Evolutionary conservation across 2,888 invertebrate genomes (phyloP), one percentile per base, ranked within the genome.

Genomic region (Odontocolon sp.): DNA sequence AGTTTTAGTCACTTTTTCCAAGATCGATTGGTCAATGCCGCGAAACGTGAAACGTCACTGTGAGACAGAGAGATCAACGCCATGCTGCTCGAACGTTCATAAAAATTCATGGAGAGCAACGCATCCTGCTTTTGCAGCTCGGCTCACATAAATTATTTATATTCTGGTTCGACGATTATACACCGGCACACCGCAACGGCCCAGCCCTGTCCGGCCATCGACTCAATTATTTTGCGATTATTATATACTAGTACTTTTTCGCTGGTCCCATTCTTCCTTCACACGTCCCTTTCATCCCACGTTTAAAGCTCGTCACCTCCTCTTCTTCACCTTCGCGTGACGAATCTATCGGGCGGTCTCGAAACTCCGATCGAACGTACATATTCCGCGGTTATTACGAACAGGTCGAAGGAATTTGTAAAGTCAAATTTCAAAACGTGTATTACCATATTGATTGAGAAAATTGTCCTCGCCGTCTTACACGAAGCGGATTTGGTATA

Each of bases 91-190:
- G 76, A 80, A 73, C 68, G 78, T 79, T 79, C 79, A 81, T 82
- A 81, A 82, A 83, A 82, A 83, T 83, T 83, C 82, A 77, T 69
- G 71, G 73, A 66, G 50, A 42, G 66, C 52, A 61, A 57, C n/a
- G 38, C 74, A 78, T 66, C 59, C 59, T 47, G 59, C 36, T 45
- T 59, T 26, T 16, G 68, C 28, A 68, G 57, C 45, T 50, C 47
- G 76, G 52, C 63, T 64, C 72, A 77, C 76, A 81, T 83, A 80
- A 81, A 83, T 83, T 78, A 82, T 82, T 82, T 82, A 81, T 82
- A 78, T 72, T 71, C 75, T 80, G 66, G 69, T 68, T 74, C 52
- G 75, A 63, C 81, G 76, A 78, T 74, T 78, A 79, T 76, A 74
- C 66, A 74, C 56, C 26, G 67, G 67, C 52, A 64, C 52, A 31